phyloP scores from a whole-genome alignment of 2,113 vertebrate genomes.

The Gallinago media region DNA sequence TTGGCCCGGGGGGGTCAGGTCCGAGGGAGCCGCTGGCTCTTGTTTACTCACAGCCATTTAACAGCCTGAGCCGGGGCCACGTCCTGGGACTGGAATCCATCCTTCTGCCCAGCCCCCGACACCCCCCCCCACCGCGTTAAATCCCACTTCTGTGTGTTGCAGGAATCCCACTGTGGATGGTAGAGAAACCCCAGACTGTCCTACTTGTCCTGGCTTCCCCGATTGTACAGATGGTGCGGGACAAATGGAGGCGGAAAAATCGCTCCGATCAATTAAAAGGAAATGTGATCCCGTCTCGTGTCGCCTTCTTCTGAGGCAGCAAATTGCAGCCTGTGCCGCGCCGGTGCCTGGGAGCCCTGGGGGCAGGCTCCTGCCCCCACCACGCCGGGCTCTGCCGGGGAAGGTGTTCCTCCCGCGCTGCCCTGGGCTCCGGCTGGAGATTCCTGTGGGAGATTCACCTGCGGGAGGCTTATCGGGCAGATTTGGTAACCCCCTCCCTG shows the following conservation, averaged over 20 bases:
- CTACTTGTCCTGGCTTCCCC: neutral
- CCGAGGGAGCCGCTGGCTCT: rapidly evolving
- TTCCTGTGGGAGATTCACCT: neutral
- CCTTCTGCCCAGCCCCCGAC: rapidly evolving
- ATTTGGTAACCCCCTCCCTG: neutral
- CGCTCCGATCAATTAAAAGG: constrained; percentile 51
- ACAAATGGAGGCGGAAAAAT: neutral
- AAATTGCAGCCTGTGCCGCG: neutral
- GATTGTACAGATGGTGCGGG: neutral
- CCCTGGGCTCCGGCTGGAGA: neutral
- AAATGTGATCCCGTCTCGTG: neutral
- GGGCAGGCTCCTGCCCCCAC: neutral
- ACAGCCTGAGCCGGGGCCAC: neutral
- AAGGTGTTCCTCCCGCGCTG: neutral
- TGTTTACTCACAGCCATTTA: neutral
- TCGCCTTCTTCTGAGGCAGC: neutral
- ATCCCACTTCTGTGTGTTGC: neutral
- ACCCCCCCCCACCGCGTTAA: rapidly evolving
- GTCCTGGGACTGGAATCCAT: neutral
- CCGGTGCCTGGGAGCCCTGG: neutral
- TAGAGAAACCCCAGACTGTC: neutral
- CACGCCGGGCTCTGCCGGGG: neutral
- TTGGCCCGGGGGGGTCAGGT: neutral
- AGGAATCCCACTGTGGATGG: neutral
- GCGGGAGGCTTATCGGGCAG: rapidly evolving